phyloP scores from a whole-genome alignment of 2,888 invertebrate genomes.

The Ornithoptera priamus region DNA sequence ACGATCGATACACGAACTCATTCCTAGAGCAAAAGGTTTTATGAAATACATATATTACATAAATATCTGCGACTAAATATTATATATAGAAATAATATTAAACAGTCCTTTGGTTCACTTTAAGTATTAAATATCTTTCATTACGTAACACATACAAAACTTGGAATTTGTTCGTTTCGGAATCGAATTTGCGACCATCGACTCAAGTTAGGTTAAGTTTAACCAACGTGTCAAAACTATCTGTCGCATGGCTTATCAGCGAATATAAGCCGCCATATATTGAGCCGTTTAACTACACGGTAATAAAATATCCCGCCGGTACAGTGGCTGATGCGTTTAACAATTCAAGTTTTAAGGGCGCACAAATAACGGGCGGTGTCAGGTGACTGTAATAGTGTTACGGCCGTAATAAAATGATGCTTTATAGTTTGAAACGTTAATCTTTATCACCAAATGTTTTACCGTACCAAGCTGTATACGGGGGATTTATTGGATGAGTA shows the following conservation, averaged over 20 bases:
- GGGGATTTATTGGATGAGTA: neutral
- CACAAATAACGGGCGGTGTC: conserved; percentile 33
- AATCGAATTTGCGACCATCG: neutral
- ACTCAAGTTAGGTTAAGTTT: neutral
- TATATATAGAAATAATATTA: too few species aligned
- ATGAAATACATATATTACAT: too few species aligned
- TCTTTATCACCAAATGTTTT: conserved; percentile 28
- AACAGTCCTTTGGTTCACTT: too few species aligned
- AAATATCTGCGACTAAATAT: too few species aligned
- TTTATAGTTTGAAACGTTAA: conserved; percentile 28
- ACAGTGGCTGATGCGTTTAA: conserved; percentile 32
- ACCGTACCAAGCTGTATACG: conserved; percentile 1
- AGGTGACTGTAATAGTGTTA: conserved; percentile 39
- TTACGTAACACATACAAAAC: too few species aligned
- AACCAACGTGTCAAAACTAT: neutral
- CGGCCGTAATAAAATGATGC: conserved; percentile 36
- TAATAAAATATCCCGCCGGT: conserved; percentile 21
- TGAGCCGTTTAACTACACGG: conserved; percentile 17
- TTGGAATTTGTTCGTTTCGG: neutral
- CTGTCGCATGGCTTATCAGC: neutral
- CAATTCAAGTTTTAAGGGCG: conserved; percentile 38
- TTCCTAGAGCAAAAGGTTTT: too few species aligned
- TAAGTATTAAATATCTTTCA: too few species aligned
- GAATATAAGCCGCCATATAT: conserved; percentile 20
- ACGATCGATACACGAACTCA: too few species aligned